phyloP scores from a whole-genome alignment of 2,888 invertebrate genomes.

The Eupeodes luniger region DNA sequence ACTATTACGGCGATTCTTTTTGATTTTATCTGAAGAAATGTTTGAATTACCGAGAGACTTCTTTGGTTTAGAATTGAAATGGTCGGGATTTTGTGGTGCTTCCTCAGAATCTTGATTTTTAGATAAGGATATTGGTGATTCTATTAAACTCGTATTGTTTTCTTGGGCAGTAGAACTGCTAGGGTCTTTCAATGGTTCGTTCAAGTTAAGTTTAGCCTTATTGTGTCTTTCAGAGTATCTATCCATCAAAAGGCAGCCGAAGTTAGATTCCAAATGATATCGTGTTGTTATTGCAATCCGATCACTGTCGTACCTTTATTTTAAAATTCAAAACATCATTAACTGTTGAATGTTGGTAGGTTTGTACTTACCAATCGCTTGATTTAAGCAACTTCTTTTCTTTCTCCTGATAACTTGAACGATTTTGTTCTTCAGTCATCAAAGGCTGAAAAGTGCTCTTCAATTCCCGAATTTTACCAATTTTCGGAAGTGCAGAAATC shows the following conservation, averaged over 20 bases:
- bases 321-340: background rate
- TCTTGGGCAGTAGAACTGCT: no score
- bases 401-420: no score
- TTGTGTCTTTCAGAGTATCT: constrained; percentile 74
- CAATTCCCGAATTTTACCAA: no score
- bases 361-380: no score
- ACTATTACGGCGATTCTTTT: constrained; percentile 71
- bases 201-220: constrained; percentile 69
- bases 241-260: constrained; percentile 79
- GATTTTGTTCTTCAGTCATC: no score
- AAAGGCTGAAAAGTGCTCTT: no score
- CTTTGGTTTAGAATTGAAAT: constrained; percentile 54
- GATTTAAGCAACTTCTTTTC: no score
- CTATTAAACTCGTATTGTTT: no score
- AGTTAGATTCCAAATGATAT: constrained; percentile 78
- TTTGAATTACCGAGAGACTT: constrained; percentile 61
- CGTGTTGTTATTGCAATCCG: constrained; percentile 79
- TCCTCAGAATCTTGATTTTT: constrained; percentile 4
- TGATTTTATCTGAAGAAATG: constrained; percentile 55
- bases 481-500: no score
- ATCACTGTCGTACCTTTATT: constrained; percentile 80
- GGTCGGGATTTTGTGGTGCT: constrained; percentile 27
- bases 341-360: no score
- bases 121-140: no score
- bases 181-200: background rate